These are phyloP conservation scores for Anodontia alba DNA, from an alignment of 2,888 invertebrate genomes.

Conservation along the genomic window DNA sequence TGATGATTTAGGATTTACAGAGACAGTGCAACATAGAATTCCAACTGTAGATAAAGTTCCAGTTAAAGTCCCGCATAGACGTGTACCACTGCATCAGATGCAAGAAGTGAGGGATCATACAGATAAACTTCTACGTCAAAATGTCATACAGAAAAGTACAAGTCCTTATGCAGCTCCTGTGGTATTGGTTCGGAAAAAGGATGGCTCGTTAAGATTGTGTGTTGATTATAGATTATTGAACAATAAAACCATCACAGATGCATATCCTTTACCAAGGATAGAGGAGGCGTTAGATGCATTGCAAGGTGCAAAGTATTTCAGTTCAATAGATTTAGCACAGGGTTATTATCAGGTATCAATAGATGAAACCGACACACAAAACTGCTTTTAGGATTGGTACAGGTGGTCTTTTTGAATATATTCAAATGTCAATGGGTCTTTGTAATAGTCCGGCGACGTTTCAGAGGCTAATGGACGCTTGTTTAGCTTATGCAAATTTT, in stretches of 20 bases:
- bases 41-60: no score
- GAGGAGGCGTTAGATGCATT: constrained; percentile 1
- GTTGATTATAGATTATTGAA: constrained; percentile 43
- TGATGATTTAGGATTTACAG: no score
- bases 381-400: constrained; percentile 63
- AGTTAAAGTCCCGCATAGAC: no score
- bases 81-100: constrained; percentile 8
- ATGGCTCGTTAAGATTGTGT: constrained; percentile 7
- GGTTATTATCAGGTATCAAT: constrained; percentile 68
- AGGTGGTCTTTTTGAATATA: neutral
- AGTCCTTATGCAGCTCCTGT: no score
- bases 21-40: no score
- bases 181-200: no score
- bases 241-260: constrained; percentile 21
- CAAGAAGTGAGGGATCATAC: no score
- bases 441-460: constrained; percentile 34
- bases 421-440: constrained; percentile 27
- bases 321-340: constrained; percentile 36
- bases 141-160: no score
- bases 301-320: constrained; percentile 15
- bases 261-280: constrained; percentile 23
- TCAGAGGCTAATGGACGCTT: constrained; percentile 23
- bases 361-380: constrained; percentile 53
- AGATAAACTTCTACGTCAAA: no score
- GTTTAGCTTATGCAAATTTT: constrained; percentile 27